phyloP scores from a whole-genome alignment of 2,888 invertebrate genomes.

The Atethmia centrago region DNA sequence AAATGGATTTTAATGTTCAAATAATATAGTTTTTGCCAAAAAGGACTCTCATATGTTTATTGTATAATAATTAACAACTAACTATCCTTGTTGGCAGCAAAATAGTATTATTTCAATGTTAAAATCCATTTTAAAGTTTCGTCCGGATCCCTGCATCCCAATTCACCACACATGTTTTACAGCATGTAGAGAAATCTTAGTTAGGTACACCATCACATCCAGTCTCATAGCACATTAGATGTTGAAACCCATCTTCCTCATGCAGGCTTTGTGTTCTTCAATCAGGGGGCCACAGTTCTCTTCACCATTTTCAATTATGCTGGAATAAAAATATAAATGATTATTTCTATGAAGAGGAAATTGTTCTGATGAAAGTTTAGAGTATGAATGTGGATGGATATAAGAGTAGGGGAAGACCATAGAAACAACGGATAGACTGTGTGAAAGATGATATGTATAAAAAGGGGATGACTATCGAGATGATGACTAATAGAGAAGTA shows the following conservation, averaged over 20 bases:
- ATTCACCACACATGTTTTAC: no score
- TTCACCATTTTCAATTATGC: slow-evolving; percentile 97
- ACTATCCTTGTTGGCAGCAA: no score
- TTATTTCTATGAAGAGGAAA: neutral
- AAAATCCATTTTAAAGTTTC: no score
- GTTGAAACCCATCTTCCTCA: slow-evolving; percentile 98
- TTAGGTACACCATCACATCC: slow-evolving; percentile 13
- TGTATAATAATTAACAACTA: no score
- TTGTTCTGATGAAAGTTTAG: neutral
- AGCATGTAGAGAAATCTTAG: slow-evolving; percentile 1
- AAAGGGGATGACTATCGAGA: neutral
- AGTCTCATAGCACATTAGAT: slow-evolving; percentile 91
- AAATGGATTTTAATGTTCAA: no score
- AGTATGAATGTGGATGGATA: neutral
- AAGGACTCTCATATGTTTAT: no score
- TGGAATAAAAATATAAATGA: slow-evolving; percentile 86
- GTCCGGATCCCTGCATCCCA: no score
- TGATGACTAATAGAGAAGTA: neutral
- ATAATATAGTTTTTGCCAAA: no score
- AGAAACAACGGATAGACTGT: neutral
- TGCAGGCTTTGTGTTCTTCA: slow-evolving; percentile 99
- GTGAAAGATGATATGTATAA: neutral
- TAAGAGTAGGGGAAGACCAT: neutral
- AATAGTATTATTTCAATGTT: no score
- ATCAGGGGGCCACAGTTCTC: slow-evolving; percentile 97